Evolutionary conservation across 2,888 invertebrate species (phyloP).

Genomic region (Nymphalis polychloros): DNA sequence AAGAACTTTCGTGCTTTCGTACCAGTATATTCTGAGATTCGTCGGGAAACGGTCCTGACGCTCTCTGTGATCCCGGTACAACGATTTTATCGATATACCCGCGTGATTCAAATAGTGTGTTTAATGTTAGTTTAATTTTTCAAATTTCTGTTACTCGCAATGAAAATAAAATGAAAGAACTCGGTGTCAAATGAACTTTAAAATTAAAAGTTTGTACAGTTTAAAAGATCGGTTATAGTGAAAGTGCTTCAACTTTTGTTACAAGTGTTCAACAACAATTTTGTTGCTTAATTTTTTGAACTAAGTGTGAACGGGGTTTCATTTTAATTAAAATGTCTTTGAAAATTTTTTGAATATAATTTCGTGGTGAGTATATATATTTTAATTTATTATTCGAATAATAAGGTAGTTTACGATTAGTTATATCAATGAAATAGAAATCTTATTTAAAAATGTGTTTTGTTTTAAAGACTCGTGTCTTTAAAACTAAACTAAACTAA

Average conservation of each 20-base stretch:
- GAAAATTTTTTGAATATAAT: not conserved
- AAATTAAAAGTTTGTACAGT: not conserved
- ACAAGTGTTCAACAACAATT: not conserved
- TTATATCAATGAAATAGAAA: too few relatives aligned
- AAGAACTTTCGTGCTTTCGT: conserved; percentile 21
- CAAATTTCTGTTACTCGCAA: too few relatives aligned
- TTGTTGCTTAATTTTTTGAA: not conserved
- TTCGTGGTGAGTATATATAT: not conserved
- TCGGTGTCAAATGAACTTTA: not conserved
- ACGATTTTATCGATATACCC: conserved; percentile 13
- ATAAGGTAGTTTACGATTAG: too few relatives aligned
- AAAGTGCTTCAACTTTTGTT: not conserved
- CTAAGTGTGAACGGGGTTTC: not conserved
- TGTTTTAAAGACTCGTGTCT: too few relatives aligned
- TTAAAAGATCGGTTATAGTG: not conserved
- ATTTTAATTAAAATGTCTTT: not conserved
- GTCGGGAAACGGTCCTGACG: conserved; percentile 34
- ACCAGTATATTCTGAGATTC: conserved; percentile 39
- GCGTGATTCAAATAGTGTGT: conserved; percentile 10
- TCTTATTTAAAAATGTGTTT: too few relatives aligned
- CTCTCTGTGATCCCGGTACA: conserved; percentile 20
- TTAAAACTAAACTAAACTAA: too few relatives aligned
- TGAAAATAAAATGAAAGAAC: too few relatives aligned
- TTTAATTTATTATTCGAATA: not conserved
- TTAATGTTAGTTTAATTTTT: not conserved